Conservation (phyloP, 2,888 invertebrate species). For the Cynaeus angustus region DNA sequence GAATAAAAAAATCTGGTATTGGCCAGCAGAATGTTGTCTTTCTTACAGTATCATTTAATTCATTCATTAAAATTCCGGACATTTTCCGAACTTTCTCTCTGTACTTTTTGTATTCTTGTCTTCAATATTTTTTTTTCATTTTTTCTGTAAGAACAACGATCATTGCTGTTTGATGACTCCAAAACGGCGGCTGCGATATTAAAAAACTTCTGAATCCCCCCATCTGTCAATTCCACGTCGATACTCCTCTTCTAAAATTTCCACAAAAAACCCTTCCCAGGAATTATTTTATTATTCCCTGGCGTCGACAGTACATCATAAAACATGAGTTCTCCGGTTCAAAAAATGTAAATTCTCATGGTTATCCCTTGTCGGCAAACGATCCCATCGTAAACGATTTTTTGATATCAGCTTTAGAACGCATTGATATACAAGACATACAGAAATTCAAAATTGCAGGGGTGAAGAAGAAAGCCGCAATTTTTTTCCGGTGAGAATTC, state of each 20-base stretch:
- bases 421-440: constrained; percentile 15
- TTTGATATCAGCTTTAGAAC: constrained; percentile 22
- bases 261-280: constrained; percentile 1
- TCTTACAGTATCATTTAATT: too few relatives aligned
- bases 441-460: too few relatives aligned
- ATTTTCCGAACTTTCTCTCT: too few relatives aligned
- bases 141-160: too few relatives aligned
- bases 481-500: background rate
- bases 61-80: too few relatives aligned
- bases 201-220: background rate
- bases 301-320: constrained; percentile 16
- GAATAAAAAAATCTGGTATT: too few relatives aligned
- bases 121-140: too few relatives aligned
- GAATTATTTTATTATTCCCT: constrained; percentile 17
- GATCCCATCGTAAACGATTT: constrained; percentile 34
- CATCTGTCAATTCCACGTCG: constrained; percentile 3
- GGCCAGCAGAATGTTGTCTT: too few relatives aligned
- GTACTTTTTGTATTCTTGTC: too few relatives aligned
- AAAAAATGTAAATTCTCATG: constrained; percentile 26
- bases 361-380: constrained; percentile 20
- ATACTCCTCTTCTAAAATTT: constrained; percentile 2
- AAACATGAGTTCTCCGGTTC: constrained; percentile 18
- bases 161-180: background rate
- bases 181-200: background rate
- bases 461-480: too few relatives aligned